These are phyloP conservation scores for Patagioenas fasciata DNA, from an alignment of 2,113 vertebrate genomes.

Conservation along the genomic window DNA sequence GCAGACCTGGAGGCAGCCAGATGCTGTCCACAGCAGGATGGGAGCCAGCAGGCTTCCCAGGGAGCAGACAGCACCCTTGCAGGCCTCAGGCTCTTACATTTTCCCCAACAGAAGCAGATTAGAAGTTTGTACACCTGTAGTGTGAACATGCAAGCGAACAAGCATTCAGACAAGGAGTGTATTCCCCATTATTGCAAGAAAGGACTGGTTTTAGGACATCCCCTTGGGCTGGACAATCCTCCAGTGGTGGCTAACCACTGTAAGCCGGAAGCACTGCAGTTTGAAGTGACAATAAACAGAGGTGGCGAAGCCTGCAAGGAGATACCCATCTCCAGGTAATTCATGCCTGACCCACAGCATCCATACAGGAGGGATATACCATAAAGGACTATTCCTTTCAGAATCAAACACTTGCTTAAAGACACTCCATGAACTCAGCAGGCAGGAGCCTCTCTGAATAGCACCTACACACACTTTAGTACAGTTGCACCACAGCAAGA, in stretches of 20 bases:
- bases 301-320: not conserved
- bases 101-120: not conserved
- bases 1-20: not conserved
- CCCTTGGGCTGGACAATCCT: not conserved
- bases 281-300: not conserved
- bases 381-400: not conserved
- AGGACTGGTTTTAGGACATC: not conserved
- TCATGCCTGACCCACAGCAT: not conserved
- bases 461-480: not conserved
- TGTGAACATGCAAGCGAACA: accelerated
- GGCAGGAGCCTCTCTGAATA: not conserved
- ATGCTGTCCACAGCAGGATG: accelerated
- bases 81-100: not conserved
- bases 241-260: not conserved
- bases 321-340: not conserved
- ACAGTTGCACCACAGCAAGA: accelerated
- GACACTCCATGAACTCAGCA: not conserved
- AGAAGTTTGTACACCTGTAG: not conserved
- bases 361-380: not conserved
- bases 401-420: not conserved
- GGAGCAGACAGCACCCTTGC: not conserved
- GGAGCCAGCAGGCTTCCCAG: not conserved
- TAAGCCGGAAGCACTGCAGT: not conserved
- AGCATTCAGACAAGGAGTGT: not conserved
- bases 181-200: not conserved